Evolutionary conservation across 1,140 invertebrate genomes (phyloP).

Genomic region (Aphaenogaster ashmeadi): DNA sequence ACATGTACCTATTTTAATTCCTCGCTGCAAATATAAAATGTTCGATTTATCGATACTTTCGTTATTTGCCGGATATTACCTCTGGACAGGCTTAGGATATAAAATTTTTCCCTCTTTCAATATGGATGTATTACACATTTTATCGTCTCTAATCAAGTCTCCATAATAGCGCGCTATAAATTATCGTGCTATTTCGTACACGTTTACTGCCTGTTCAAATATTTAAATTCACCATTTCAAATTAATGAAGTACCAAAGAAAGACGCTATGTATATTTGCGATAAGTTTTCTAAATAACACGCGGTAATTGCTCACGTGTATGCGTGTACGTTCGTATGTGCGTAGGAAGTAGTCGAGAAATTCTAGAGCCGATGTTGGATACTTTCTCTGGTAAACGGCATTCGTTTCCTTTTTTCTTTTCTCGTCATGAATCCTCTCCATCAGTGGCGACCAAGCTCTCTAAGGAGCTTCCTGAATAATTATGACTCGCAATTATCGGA

Average conservation of each 20-base stretch:
- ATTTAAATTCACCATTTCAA: conserved; percentile 37
- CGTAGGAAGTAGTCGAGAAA: conserved; percentile 67
- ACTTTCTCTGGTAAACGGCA: conserved; percentile 71
- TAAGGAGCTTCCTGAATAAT: conserved; percentile 34
- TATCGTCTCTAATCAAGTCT: conserved; percentile 8
- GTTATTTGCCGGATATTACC: not conserved
- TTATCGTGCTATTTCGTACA: not conserved
- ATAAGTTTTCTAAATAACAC: conserved; percentile 43
- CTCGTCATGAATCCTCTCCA: conserved; percentile 49
- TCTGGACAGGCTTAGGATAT: not conserved
- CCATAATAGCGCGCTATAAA: conserved; percentile 12
- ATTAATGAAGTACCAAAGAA: not conserved
- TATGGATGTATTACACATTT: not conserved
- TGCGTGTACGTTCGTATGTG: not conserved
- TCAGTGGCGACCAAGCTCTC: not conserved
- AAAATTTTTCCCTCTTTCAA: conserved; percentile 8
- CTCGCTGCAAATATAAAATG: conserved; percentile 38
- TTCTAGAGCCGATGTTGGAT: conserved; percentile 69
- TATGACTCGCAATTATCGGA: conserved; percentile 10
- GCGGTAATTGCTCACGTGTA: not conserved
- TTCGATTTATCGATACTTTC: conserved; percentile 48
- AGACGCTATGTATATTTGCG: not conserved
- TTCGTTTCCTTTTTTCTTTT: conserved; percentile 72
- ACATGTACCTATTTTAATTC: not conserved
- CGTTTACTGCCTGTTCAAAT: not conserved